Base-by-base conservation (phyloP, 2,797 vertebrate species). In the Sebastes matsubarae region DNA sequence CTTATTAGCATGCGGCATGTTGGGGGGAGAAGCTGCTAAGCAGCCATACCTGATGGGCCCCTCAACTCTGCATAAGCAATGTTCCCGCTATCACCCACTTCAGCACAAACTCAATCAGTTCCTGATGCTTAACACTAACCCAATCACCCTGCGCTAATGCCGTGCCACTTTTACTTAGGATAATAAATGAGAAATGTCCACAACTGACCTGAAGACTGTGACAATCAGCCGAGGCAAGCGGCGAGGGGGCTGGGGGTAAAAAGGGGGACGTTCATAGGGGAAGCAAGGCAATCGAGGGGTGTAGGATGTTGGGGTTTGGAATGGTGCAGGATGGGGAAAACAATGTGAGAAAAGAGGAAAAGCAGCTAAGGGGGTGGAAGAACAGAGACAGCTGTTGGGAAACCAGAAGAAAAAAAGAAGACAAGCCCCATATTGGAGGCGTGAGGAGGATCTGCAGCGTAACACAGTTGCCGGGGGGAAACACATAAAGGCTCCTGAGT, bases 101-200 rank as follows among this genome's bases (percentile, higher is more conserved):
- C 83, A 89, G 90, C 93, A 91, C 88, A 90, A 91, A 92, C 93
- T 79, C 94, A 94, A 95, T 95, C 93, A 93, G 85, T 88, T 94
- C 87, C 91, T 80, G 93, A 92, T 93, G 70, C 94, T 95, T 96
- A 96, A 97, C 95, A 93, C 94, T 93, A 95, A 93, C 85, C 90
- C 88, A 95, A 91, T 96, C 91, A 94, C 89, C 85, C 86, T 81
- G 92, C 85, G 63, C 88, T 93, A 94, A 95, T 83, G 91, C 74
- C 67, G 34, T 94, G 89, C 93, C 90, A 95, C 75, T 96, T 95
- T 93, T 94, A 87, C 88, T 95, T 93, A 93, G 88, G 90, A 92
- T 91, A 95, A 87, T 91, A 95, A 96, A 96, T 92, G 91, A 95
- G 96, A 94, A 85, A 93, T 89, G 95, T 94, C 86, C 89, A 88